phyloP scores from a whole-genome alignment of 2,113 vertebrate species.

The Passer domesticus region DNA sequence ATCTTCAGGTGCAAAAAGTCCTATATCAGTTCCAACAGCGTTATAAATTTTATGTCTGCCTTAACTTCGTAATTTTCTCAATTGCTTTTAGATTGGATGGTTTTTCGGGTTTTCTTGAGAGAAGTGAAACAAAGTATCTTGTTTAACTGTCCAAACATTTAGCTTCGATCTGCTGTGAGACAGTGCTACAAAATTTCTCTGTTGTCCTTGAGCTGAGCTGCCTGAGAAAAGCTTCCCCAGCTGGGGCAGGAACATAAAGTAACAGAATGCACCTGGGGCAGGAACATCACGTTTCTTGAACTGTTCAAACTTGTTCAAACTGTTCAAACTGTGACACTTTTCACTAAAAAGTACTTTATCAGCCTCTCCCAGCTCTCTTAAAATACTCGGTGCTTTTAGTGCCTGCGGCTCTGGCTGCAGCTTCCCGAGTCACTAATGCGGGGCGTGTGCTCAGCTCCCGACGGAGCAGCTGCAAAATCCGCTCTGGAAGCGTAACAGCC shows the following conservation, averaged over 20 bases:
- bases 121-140: background rate
- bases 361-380: background rate
- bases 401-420: background rate
- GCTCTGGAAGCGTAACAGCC: background rate
- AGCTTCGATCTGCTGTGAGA: background rate
- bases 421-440: background rate
- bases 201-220: background rate
- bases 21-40: background rate
- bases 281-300: background rate
- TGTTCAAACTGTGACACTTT: background rate
- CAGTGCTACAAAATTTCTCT: background rate
- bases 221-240: background rate
- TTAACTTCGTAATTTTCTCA: background rate
- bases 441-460: rapidly evolving
- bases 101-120: background rate
- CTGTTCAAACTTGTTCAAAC: background rate
- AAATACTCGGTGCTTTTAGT: background rate
- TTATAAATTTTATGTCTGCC: background rate
- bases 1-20: background rate
- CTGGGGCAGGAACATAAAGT: no score
- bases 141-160: background rate
- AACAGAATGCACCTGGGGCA: background rate
- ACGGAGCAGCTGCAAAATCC: background rate
- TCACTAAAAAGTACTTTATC: background rate
- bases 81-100: background rate